Evolutionary conservation across 2,797 vertebrate species (phyloP).

Genomic region (Lophius americanus): DNA sequence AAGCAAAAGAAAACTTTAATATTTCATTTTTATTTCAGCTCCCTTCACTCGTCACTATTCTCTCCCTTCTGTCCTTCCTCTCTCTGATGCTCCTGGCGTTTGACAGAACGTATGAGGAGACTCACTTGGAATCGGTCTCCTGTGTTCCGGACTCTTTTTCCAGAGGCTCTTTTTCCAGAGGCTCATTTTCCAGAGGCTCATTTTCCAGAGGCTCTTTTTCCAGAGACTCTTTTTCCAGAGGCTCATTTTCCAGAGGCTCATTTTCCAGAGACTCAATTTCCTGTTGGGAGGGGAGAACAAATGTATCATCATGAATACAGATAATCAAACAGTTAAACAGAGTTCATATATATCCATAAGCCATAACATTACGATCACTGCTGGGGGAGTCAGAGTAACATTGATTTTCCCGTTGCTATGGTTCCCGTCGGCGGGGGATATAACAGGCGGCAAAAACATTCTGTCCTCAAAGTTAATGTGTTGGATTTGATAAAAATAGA

Average conservation of each 20-base stretch:
- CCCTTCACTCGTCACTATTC: slow-evolving; percentile 12
- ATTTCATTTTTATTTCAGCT: slow-evolving; percentile 15
- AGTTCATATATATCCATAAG: background rate
- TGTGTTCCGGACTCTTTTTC: slow-evolving; percentile 30
- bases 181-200: slow-evolving; percentile 13
- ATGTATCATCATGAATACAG: background rate
- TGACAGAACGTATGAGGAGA: slow-evolving; percentile 26
- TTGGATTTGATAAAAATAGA: too few species aligned
- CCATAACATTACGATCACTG: too few species aligned
- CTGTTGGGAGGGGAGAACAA: slow-evolving; percentile 34
- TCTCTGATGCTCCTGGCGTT: slow-evolving; percentile 29
- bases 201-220: slow-evolving; percentile 13
- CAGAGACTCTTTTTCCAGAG: background rate
- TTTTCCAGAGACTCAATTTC: too few species aligned
- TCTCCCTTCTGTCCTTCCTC: slow-evolving; percentile 39
- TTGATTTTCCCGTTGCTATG: too few species aligned
- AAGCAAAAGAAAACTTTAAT: too few species aligned
- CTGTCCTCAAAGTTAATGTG: too few species aligned
- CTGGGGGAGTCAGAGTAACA: too few species aligned
- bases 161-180: slow-evolving; percentile 28
- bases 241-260: slow-evolving; percentile 18
- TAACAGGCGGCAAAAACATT: too few species aligned
- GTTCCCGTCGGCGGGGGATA: too few species aligned
- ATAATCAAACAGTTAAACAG: background rate
- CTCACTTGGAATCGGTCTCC: slow-evolving; percentile 60